Conservation (phyloP, 2,113 vertebrate species). For the Pimephales promelas region DNA sequence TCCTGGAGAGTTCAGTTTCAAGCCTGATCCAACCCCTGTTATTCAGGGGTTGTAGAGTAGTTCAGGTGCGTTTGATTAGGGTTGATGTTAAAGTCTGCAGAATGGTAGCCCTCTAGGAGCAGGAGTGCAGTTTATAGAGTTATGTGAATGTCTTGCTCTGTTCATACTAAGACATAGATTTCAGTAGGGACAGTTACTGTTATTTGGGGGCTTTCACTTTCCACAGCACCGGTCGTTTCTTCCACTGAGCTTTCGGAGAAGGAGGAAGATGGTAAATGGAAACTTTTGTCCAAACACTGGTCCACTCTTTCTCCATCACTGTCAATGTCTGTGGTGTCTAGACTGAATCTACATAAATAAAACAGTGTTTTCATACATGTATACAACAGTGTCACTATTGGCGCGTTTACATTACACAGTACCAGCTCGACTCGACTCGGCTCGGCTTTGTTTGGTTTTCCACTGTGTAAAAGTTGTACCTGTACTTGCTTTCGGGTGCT, state of each 20-base stretch:
- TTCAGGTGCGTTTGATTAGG: neutral
- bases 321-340: slow-evolving; percentile 74
- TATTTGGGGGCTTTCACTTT: slow-evolving; percentile 18
- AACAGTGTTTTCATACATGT: neutral
- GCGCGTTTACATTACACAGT: no score
- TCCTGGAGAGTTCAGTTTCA: neutral
- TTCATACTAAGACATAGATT: neutral
- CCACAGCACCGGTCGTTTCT: slow-evolving; percentile 6
- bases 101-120: neutral
- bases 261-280: slow-evolving; percentile 42
- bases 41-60: no score
- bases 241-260: slow-evolving; percentile 59
- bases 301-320: slow-evolving; percentile 79
- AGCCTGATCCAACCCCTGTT: neutral
- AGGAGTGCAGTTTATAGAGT: neutral
- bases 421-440: no score
- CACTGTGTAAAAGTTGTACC: no score
- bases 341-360: slow-evolving; percentile 79
- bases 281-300: slow-evolving; percentile 59
- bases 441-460: no score
- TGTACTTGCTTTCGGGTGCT: no score
- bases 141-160: neutral
- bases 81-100: neutral
- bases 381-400: neutral
- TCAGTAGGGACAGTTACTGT: slow-evolving; percentile 27